Percentiles rank a stretch among this genome's conserved stretches.
Evolutionary conservation across 2,113 vertebrate species (phyloP).

Genomic region (Ceyx margarethae): DNA sequence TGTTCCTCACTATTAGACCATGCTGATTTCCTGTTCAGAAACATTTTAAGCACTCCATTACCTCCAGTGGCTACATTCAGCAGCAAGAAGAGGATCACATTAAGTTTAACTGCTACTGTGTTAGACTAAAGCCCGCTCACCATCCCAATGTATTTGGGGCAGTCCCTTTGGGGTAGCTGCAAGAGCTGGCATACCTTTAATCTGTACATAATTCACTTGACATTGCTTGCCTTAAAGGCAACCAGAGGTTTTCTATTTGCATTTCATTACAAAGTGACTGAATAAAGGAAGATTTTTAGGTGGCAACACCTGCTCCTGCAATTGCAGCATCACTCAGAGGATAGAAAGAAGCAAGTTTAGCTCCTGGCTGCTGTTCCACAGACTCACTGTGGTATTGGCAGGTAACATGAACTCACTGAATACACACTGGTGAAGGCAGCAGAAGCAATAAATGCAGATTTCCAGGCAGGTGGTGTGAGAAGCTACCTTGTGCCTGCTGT

Average conservation of each 20-base stretch:
- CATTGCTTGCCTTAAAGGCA: background rate
- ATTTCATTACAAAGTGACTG: constrained; percentile 1
- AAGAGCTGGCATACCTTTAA: background rate
- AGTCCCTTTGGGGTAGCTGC: background rate
- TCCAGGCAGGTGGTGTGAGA: background rate
- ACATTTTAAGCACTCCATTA: background rate
- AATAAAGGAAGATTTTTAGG: background rate
- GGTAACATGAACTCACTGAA: background rate
- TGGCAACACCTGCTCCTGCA: background rate
- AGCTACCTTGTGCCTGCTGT: background rate
- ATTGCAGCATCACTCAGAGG: background rate
- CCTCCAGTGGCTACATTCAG: background rate
- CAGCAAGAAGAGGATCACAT: background rate
- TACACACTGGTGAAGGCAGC: background rate
- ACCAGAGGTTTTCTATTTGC: background rate
- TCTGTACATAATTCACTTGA: background rate
- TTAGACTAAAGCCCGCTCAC: background rate
- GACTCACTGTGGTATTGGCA: background rate
- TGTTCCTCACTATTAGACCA: background rate
- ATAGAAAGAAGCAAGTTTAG: background rate
- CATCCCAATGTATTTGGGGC: background rate
- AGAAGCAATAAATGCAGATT: background rate
- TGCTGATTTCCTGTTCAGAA: background rate
- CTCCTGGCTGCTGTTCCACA: background rate
- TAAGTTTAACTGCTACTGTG: background rate